Evolutionary conservation across 2,888 invertebrate species (phyloP), one percentile per base, ranked within the genome.

Genomic region (Gymnoscelis rufifasciata): DNA sequence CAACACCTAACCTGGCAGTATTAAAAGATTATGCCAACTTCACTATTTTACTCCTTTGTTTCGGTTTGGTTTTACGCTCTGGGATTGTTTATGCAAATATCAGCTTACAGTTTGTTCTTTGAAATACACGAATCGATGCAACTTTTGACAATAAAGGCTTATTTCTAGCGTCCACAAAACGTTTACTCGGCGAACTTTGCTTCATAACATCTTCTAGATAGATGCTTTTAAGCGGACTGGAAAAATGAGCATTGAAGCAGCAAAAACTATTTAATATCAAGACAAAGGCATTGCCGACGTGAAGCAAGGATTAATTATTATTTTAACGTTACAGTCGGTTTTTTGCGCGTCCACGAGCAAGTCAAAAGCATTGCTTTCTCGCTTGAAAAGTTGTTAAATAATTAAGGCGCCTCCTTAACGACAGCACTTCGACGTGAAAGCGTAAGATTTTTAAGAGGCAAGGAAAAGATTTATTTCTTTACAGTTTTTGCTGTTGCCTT

Each of bases 271-370:
- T 86, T 88, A 87, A 87, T 87, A 87, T 78, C 74, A 71, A 57
- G 69, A 78, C 80, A 84, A 83, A 78, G 80, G 78, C 80, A 68
- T 65, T 71, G 75, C 65, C 59, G 59, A 59, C 60, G 55, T 67
- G 66, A 71, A 70, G 62, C 71, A 69, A 78, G 84, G 87, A 88
- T 88, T 88, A 88, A 87, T 88, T 87, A 88, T 88, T 86, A 88
- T 87, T 88, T 87, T 86, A 87, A 80, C 79, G 73, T 87, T 81
- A 80, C 74, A 64, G 69, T 74, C 67, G 71, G 71, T 84, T 87
- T 88, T 87, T 88, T 86, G 75, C 77, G 52, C 68, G 65, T 69
- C 66, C 69, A 64, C 67, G 69, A 76, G 72, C 82, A 78, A 86
- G 84, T 84, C 83, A 84, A 86, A 86, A 83, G 83, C 84, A 79